Percentiles rank a stretch among this genome's conserved stretches.
Evolutionary conservation across 2,113 vertebrate genomes (phyloP).

Genomic region (Atrichornis clamosus): DNA sequence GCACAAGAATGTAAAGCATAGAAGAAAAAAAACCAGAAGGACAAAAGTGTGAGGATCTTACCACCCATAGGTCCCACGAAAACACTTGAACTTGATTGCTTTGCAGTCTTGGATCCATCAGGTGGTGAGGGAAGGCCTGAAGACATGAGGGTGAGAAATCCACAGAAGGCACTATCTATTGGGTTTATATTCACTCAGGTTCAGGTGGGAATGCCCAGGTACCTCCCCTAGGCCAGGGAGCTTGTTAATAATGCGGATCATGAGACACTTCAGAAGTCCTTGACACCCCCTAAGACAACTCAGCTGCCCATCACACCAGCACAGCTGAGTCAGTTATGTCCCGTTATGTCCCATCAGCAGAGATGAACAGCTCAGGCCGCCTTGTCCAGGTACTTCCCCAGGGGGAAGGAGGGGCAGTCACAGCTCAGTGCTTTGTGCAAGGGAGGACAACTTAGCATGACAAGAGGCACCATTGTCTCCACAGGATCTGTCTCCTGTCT

Average conservation of each 20-base stretch:
- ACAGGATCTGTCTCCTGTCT: not conserved
- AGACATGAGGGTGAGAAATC: not conserved
- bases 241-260: not conserved
- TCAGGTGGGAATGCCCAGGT: not conserved
- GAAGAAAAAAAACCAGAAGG: not conserved
- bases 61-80: too few relatives aligned
- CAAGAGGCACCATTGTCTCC: not conserved
- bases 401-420: not conserved
- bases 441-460: not conserved
- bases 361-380: not conserved
- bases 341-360: not conserved
- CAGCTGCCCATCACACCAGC: not conserved
- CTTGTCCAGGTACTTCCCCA: not conserved
- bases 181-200: not conserved
- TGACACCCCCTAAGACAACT: not conserved
- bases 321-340: not conserved
- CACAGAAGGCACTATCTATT: fast-evolving
- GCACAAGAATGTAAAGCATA: not conserved
- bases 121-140: not conserved
- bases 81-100: not conserved
- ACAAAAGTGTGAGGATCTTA: not conserved
- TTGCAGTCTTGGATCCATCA: not conserved
- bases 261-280: too few relatives aligned
- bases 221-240: fast-evolving
- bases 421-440: not conserved